Evolutionary conservation across 2,113 vertebrate species (phyloP).

Genomic region (Erythrolamprus reginae): DNA sequence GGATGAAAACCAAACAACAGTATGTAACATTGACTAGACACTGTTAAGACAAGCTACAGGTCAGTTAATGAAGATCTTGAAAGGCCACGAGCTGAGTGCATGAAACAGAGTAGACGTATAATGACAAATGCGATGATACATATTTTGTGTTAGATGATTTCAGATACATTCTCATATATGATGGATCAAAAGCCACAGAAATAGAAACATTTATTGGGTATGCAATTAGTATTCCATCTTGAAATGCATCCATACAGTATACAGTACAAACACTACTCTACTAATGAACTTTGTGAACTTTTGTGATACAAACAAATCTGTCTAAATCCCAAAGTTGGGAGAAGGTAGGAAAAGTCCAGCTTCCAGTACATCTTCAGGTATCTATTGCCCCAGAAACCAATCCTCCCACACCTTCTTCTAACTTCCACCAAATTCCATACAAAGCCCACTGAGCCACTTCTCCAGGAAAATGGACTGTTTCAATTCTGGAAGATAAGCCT

Average conservation of each 20-base stretch:
- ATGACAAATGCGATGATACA: constrained; percentile 2
- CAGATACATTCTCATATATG: constrained; percentile 41
- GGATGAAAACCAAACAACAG: constrained; percentile 43
- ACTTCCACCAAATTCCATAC: neutral
- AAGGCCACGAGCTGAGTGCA: constrained; percentile 24
- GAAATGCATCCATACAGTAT: neutral
- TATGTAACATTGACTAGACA: constrained; percentile 21
- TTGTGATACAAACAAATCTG: neutral
- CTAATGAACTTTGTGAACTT: neutral
- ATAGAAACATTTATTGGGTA: constrained; percentile 36
- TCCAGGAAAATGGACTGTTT: neutral
- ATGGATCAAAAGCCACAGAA: constrained; percentile 30
- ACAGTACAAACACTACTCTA: neutral
- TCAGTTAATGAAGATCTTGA: constrained; percentile 32
- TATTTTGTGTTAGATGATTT: constrained; percentile 17
- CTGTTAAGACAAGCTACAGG: neutral
- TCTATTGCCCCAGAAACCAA: neutral
- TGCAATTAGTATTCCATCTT: constrained; percentile 8
- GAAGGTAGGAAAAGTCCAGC: neutral
- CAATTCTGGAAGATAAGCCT: neutral
- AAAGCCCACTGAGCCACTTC: neutral
- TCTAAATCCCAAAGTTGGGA: neutral
- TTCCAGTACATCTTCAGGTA: neutral
- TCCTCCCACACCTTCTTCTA: neutral
- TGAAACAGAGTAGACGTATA: constrained; percentile 30